Conservation (phyloP, 2,113 vertebrate species). For the Sorex araneus region DNA sequence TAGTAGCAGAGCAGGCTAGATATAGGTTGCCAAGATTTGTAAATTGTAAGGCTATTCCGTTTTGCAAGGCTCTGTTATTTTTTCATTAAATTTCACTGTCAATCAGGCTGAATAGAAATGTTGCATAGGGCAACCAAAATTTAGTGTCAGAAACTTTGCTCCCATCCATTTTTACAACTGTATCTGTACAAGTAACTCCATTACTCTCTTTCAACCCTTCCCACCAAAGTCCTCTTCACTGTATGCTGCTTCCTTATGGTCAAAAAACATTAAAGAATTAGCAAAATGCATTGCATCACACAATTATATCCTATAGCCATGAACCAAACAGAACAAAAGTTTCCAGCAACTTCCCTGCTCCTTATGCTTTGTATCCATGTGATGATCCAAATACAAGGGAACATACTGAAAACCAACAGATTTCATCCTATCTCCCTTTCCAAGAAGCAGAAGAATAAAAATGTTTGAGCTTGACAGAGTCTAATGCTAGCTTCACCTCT, state of each 20-base stretch:
- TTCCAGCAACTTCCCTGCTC: constrained; percentile 55
- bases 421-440: constrained; percentile 34
- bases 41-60: constrained; percentile 69
- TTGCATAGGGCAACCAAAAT: constrained; percentile 73
- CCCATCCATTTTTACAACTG: constrained; percentile 64
- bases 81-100: constrained; percentile 79
- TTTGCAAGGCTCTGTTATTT: constrained; percentile 69
- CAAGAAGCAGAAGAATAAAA: background rate
- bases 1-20: constrained; percentile 64
- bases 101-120: constrained; percentile 81
- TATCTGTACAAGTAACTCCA: constrained; percentile 58
- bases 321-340: constrained; percentile 17
- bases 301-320: constrained; percentile 54
- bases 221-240: background rate
- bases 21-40: constrained; percentile 74
- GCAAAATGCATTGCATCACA: constrained; percentile 50
- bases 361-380: background rate
- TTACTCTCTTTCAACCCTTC: background rate
- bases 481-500: background rate
- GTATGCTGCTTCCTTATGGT: constrained; percentile 52
- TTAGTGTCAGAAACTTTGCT: constrained; percentile 69
- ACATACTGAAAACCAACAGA: constrained; percentile 30
- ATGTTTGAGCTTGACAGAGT: background rate
- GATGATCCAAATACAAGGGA: background rate
- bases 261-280: constrained; percentile 70